Evolutionary conservation across 2,888 invertebrate genomes (phyloP), one percentile per base, ranked within the genome.

Genomic region (Cotesia congregata): DNA sequence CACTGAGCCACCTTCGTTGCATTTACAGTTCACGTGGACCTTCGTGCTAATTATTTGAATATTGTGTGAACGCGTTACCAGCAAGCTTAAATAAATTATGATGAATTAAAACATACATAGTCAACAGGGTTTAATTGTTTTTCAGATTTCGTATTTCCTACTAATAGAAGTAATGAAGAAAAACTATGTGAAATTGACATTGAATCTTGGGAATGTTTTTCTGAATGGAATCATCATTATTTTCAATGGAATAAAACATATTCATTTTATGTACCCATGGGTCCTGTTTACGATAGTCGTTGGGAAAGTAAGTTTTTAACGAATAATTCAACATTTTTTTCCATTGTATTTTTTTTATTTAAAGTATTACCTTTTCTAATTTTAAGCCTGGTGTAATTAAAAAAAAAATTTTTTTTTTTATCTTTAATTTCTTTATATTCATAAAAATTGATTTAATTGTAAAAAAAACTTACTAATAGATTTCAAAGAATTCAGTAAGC

Each of bases 141-240:
- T 50, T 50, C 12, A 50, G 50, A 50, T 50, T 50, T 12, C 4
- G 50, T 12, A 2, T 50, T 12, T 50, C 4, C 12, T 3, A 50
- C 12, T 7, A 50, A 50, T 50, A 12, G 9, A 50, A 50, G 50
- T 50, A 50, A 4, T 12, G 50, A 50, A 50, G 50, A 50, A 50
- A 50, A 50, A 50, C 50, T n/a, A 62, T 62, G 62, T 7, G 20
- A 20, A 2, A 62, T 62, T 62, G 62, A 62, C 7, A 20, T 62
- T 20, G 62, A 62, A 7, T 62, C 62, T 17, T 17, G 62, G 17
- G 62, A 62, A 17, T 62, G 62, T 17, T 62, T 62, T 4, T 7
- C 62, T 7, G 62, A 62, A 20, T 62, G 62, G 62, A 62, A 20
- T 62, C 62, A 62, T 17, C 62, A 20, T 20, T 7, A 62, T 62